Base-by-base conservation (phyloP, 92 coral and sea anemone genomes). In the Palythoa heliodiscus region DNA sequence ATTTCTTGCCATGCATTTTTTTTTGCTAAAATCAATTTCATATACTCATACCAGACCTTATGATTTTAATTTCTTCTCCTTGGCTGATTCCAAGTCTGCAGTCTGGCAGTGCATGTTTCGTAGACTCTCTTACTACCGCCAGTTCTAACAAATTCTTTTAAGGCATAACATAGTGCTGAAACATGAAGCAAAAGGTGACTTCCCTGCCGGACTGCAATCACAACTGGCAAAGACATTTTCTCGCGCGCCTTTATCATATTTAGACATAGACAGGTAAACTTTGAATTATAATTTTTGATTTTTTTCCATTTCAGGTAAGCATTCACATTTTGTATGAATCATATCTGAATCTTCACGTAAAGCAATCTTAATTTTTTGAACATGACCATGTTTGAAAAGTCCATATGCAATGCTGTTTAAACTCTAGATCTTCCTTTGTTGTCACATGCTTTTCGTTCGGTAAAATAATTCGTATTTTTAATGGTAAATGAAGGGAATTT, bases 231-330 rank as follows among this genome's bases (percentile, higher is more conserved):
- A 86, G 17, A 9, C 22, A 58, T 76, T 64, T 23, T 76, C 82
- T 74, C 73, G 75, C 3, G 16, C 15, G 3, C 73, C 82, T 11
- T 25, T 14, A 15, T 58, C 20, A 58, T 2, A 58, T 69, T 43
- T 83, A 67, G 16, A 17, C 22, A 74, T 22, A 37, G 82, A 52
- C 55, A 85, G 47, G 8, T 16, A 10, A 47, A 86, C 29, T 78
- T n/a, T n/a, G n/a, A n/a, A n/a, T 77, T 86, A 57, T 86, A 86
- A 86, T 69, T 86, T 77, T 16, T 77, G 17, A 77, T 6, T 78
- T 43, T 77, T 86, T 40, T 76, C 78, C 77, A 76, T 86, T 86
- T 86, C 84, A 37, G 84, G 89, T 52, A 86, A 54, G 70, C 89
- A 86, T 39, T 86, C 85, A 54, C 52, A 43, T 38, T 55, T 20